A percentile compares a stretch with the other conserved stretches of the same genome.
Evolutionary conservation across 2,888 invertebrate genomes (phyloP).

Genomic region (Agrotis exclamationis): DNA sequence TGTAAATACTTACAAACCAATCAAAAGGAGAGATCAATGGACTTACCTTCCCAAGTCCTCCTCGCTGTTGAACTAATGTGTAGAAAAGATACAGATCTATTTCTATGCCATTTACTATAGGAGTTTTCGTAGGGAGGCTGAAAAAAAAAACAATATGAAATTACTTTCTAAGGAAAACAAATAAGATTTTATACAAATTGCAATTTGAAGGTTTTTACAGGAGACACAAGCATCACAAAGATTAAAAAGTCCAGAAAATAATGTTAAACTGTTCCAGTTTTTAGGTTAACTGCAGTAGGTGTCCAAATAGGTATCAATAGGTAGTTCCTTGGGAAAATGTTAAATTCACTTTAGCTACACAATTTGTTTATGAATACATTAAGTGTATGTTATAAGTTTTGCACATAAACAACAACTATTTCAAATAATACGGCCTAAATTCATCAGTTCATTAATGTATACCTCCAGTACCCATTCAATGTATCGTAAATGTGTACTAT

Average conservation of each 20-base stretch:
- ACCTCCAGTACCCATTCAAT: neutral
- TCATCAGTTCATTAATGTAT: neutral
- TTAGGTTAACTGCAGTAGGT: conserved; percentile 30
- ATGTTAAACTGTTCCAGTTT: neutral
- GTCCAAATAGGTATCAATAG: conserved; percentile 2
- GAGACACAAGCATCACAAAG: neutral
- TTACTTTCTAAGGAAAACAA: neutral
- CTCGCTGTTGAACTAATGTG: conserved; percentile 97
- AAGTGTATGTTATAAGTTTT: neutral
- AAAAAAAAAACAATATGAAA: conserved; percentile 65
- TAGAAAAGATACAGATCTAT: conserved; percentile 98
- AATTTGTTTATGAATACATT: neutral
- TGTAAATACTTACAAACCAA: too few relatives aligned
- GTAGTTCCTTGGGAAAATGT: neutral
- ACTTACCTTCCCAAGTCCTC: conserved; percentile 98
- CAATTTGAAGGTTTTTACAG: neutral
- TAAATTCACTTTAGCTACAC: neutral
- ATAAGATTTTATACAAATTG: too few relatives aligned
- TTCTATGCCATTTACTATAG: conserved; percentile 96
- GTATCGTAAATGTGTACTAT: conserved; percentile 10
- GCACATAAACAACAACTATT: neutral
- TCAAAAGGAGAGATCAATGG: too few relatives aligned
- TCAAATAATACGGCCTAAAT: neutral
- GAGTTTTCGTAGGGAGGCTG: conserved; percentile 91
- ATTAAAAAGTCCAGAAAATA: neutral